Conservation (phyloP, 35 echinoderm and acorn worm genomes). For the Diadema setosum region DNA sequence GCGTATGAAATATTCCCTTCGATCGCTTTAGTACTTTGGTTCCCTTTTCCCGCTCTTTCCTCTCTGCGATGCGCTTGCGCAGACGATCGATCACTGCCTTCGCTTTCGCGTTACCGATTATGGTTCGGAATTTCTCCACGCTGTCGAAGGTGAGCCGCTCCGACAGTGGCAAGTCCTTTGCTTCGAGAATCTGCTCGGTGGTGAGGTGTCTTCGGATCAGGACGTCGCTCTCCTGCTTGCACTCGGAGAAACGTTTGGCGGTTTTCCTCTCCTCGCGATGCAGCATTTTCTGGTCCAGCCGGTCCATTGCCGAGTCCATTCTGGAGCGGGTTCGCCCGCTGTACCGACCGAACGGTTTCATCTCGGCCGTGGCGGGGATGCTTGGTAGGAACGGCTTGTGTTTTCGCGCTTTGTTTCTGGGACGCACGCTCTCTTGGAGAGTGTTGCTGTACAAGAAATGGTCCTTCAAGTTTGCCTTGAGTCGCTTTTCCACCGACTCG, state of each 20-base stretch:
- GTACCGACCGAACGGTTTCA: constrained; percentile 53
- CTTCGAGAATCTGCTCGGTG: constrained; percentile 38
- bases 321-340: constrained; percentile 27
- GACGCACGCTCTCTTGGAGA: constrained; percentile 22
- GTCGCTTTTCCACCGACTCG: constrained; percentile 8
- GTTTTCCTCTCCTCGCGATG: constrained; percentile 10
- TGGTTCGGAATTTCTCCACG: background rate
- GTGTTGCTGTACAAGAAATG: constrained; percentile 62
- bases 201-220: constrained; percentile 40
- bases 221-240: constrained; percentile 39
- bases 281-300: constrained; percentile 20
- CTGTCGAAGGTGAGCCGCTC: constrained; percentile 33
- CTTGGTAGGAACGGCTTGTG: background rate
- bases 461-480: constrained; percentile 53
- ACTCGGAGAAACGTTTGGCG: constrained; percentile 34
- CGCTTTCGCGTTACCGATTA: constrained; percentile 34
- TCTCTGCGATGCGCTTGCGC: background rate
- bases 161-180: constrained; percentile 51
- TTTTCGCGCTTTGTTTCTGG: background rate
- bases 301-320: constrained; percentile 32
- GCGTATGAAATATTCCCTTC: background rate
- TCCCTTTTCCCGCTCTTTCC: constrained; percentile 35
- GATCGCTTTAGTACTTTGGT: background rate
- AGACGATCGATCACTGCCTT: constrained; percentile 12
- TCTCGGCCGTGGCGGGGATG: background rate